Conservation (phyloP, 2,888 invertebrate genomes). For the Diachrysia chrysitis region DNA sequence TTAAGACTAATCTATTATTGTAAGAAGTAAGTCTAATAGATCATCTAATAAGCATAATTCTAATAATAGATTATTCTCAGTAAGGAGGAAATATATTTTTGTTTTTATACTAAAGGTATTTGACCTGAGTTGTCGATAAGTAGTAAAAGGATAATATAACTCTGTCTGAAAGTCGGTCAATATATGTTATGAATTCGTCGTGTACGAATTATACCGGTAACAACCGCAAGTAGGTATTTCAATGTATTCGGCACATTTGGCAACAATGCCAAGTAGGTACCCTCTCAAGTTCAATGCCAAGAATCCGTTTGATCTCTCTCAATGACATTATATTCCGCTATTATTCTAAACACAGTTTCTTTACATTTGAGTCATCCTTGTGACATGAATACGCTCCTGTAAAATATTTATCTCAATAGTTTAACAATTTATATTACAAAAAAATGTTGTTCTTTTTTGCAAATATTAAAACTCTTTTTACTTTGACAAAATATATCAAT, state of each 20-base stretch:
- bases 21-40: too few relatives aligned
- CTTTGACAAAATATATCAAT: neutral
- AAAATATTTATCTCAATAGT: conserved; percentile 20
- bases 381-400: conserved; percentile 38
- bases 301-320: conserved; percentile 72
- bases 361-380: conserved; percentile 29
- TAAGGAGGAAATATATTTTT: too few relatives aligned
- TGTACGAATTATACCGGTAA: conserved; percentile 22
- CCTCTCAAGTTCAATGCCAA: conserved; percentile 85
- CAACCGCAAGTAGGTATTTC: conserved; percentile 46
- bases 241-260: conserved; percentile 77
- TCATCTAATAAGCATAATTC: too few relatives aligned
- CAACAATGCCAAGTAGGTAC: conserved; percentile 79
- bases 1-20: too few relatives aligned
- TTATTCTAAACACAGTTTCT: conserved; percentile 66
- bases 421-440: neutral
- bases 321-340: conserved; percentile 64
- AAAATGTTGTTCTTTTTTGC: neutral
- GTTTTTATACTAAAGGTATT: too few relatives aligned
- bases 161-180: conserved; percentile 27
- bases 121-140: neutral
- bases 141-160: neutral
- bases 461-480: too few relatives aligned
- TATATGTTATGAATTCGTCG: conserved; percentile 26
- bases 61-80: too few relatives aligned